These are phyloP conservation scores for Sandelia bainsii DNA, from an alignment of 2,797 vertebrate species.

Conservation along the genomic window DNA sequence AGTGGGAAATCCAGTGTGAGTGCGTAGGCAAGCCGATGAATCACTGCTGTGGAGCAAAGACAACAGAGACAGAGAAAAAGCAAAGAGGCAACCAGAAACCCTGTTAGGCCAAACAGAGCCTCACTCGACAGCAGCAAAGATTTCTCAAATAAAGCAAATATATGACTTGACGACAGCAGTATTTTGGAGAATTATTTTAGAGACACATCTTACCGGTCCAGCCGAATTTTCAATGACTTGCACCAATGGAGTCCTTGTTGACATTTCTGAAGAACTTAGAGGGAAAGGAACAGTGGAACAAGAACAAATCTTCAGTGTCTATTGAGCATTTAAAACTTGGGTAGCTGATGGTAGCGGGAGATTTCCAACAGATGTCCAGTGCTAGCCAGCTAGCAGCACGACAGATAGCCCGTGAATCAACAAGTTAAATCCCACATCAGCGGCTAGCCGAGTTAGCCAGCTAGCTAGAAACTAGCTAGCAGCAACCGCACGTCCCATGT, in stretches of 20 bases:
- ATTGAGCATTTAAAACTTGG: constrained; percentile 76
- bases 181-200: background rate
- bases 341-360: constrained; percentile 29
- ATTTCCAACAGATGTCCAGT: constrained; percentile 56
- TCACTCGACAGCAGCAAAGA: constrained; percentile 3
- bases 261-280: constrained; percentile 79
- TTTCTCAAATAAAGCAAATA: background rate
- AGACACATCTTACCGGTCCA: constrained; percentile 81
- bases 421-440: constrained; percentile 85
- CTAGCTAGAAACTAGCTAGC: constrained; percentile 75
- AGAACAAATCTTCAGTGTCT: constrained; percentile 67
- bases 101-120: constrained; percentile 41
- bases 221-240: constrained; percentile 86
- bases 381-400: constrained; percentile 73
- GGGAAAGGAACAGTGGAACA: constrained; percentile 41
- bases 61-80: constrained; percentile 57
- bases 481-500: constrained; percentile 74
- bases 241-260: constrained; percentile 83
- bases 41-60: constrained; percentile 73
- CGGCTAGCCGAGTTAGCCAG: constrained; percentile 71
- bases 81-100: constrained; percentile 34
- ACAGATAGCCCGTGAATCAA: constrained; percentile 79
- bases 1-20: constrained; percentile 71
- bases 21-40: constrained; percentile 76
- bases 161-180: background rate